These are phyloP conservation scores for Micrastur ruficollis DNA, from an alignment of 2,797 vertebrate genomes.

Conservation along the genomic window DNA sequence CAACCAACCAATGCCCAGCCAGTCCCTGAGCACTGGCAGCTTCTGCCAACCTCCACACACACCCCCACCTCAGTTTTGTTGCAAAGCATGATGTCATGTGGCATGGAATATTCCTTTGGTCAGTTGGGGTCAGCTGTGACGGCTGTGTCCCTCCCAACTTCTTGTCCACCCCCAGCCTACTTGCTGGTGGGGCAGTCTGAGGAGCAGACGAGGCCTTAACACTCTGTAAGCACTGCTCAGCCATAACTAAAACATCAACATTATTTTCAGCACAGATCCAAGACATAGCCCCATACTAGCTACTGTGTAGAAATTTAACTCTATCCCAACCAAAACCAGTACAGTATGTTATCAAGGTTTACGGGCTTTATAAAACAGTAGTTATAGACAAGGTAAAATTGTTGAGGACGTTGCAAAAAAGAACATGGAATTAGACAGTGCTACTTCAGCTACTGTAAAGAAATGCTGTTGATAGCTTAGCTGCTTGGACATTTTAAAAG, in stretches of 20 bases:
- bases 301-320: background rate
- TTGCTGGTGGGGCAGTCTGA: fast-evolving
- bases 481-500: background rate
- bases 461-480: background rate
- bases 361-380: background rate
- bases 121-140: background rate
- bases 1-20: background rate
- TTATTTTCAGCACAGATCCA: background rate
- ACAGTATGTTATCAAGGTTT: background rate
- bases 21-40: background rate
- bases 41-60: background rate
- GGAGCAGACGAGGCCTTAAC: background rate
- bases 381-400: background rate
- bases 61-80: background rate
- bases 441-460: background rate
- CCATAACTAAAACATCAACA: background rate
- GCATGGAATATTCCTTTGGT: background rate
- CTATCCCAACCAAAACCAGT: background rate
- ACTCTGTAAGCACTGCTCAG: background rate
- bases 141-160: background rate
- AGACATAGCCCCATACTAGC: background rate
- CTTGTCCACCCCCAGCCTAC: background rate
- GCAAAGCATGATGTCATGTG: background rate
- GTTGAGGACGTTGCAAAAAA: background rate
- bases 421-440: background rate